A percentile compares a stretch with the other conserved stretches of the same genome.
Evolutionary conservation across 2,797 vertebrate species (phyloP).

Genomic region (Molossus alvarezi): DNA sequence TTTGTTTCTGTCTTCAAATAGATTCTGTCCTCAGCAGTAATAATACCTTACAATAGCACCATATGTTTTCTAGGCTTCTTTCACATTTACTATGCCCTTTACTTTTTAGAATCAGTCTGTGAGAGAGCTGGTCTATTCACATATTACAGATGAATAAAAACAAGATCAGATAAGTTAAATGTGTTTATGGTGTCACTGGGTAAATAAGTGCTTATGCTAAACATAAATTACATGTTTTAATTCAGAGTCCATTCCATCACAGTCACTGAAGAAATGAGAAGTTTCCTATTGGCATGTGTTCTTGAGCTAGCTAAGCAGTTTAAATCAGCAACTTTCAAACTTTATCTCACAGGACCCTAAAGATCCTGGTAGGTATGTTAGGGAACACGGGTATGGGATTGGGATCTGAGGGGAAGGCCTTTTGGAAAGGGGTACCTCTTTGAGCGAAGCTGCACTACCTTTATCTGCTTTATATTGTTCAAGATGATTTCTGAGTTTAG

Average conservation of each 20-base stretch:
- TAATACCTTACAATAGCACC: slow-evolving; percentile 15
- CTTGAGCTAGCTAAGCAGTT: slow-evolving; percentile 42
- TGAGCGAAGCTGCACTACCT: not conserved
- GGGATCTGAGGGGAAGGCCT: not conserved
- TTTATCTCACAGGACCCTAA: not conserved
- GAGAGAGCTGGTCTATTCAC: slow-evolving; percentile 38
- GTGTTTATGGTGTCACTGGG: not conserved
- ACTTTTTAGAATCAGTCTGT: slow-evolving; percentile 57
- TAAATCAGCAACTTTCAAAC: slow-evolving; percentile 27
- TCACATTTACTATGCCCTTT: not conserved
- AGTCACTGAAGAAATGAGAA: slow-evolving; percentile 52
- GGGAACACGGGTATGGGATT: not conserved
- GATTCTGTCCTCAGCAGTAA: slow-evolving; percentile 21
- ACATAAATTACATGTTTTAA: slow-evolving; percentile 39
- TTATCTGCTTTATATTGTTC: slow-evolving; percentile 24
- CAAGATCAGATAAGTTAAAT: slow-evolving; percentile 31
- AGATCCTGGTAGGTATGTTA: slow-evolving; percentile 17
- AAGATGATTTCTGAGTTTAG: slow-evolving; percentile 15
- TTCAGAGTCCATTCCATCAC: slow-evolving; percentile 17
- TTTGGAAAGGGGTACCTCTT: not conserved
- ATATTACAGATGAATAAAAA: slow-evolving; percentile 15
- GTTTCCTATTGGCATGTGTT: not conserved
- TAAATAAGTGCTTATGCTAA: slow-evolving; percentile 29
- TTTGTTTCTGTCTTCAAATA: slow-evolving; percentile 62
- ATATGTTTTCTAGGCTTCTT: slow-evolving; percentile 41